Evolutionary conservation across 53 echinoderm and acorn worm species (phyloP).

Genomic region (Echinometra lucunter): DNA sequence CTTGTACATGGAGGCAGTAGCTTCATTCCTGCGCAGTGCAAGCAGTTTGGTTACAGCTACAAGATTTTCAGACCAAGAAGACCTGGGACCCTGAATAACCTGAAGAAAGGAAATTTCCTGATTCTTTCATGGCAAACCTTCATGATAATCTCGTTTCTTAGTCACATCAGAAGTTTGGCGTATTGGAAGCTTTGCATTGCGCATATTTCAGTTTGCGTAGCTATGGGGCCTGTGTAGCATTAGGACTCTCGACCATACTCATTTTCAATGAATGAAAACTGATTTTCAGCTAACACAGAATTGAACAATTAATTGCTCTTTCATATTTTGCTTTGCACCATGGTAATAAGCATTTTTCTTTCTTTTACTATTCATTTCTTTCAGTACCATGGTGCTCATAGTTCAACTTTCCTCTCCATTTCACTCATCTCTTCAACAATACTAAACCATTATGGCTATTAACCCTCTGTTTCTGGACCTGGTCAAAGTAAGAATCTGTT

Average conservation of each 20-base stretch:
- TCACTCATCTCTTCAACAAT: slow-evolving; percentile 36
- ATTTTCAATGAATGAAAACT: neutral
- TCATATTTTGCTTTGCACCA: neutral
- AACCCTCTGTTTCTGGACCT: slow-evolving; percentile 94
- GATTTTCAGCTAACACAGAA: neutral
- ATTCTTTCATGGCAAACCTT: too few species aligned
- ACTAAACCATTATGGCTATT: slow-evolving; percentile 76
- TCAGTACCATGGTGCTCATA: slow-evolving; percentile 44
- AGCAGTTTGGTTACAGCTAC: too few species aligned
- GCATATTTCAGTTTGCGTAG: too few species aligned
- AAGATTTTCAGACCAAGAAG: too few species aligned
- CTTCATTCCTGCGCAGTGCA: too few species aligned
- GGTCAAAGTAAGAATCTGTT: slow-evolving; percentile 62
- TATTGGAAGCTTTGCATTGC: too few species aligned
- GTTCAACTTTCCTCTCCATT: slow-evolving; percentile 27
- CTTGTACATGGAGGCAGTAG: too few species aligned
- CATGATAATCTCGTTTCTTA: too few species aligned
- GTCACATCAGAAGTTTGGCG: too few species aligned
- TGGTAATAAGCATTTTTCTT: neutral
- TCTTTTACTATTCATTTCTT: slow-evolving; percentile 19
- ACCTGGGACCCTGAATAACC: too few species aligned
- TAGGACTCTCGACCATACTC: too few species aligned
- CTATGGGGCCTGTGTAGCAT: neutral
- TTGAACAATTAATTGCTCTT: neutral
- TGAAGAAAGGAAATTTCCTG: too few species aligned